Percentiles rank a stretch among this genome's conserved stretches.
Evolutionary conservation across 92 coral and sea anemone species (phyloP).

Genomic region (Paragorgia papillata): DNA sequence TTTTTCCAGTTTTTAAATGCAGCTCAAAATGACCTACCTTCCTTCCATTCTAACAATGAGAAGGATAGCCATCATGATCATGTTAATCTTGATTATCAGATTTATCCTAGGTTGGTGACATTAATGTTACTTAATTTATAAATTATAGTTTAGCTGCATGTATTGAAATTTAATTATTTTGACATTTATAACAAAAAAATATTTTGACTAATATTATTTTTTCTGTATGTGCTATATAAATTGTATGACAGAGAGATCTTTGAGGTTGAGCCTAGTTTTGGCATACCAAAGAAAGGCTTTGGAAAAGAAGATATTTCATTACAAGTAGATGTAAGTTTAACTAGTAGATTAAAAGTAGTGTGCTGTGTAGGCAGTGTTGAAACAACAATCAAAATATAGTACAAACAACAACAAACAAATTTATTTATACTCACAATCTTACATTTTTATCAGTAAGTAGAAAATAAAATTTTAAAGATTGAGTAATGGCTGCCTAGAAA

Average conservation of each 20-base stretch:
- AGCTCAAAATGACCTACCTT: not conserved
- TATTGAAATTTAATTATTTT: too few species aligned
- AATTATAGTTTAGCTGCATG: not conserved
- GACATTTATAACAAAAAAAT: too few species aligned
- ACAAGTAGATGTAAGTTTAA: conserved; percentile 7
- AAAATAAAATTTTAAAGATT: too few species aligned
- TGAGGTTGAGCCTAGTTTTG: conserved; percentile 26
- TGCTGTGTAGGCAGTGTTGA: too few species aligned
- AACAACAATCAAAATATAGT: too few species aligned
- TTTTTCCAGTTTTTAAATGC: not conserved
- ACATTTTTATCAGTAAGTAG: too few species aligned
- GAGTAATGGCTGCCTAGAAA: too few species aligned
- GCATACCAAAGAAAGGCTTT: conserved; percentile 37
- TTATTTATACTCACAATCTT: too few species aligned
- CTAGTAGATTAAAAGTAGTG: too few species aligned
- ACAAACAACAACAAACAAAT: too few species aligned
- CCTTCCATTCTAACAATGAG: not conserved
- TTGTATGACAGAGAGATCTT: conserved; percentile 10
- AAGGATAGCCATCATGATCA: not conserved
- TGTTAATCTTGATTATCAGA: conserved; percentile 8
- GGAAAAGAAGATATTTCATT: not conserved
- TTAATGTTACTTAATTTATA: too few species aligned
- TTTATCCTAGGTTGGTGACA: conserved; percentile 18
- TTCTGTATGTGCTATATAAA: not conserved
- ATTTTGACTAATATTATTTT: too few species aligned